A percentile compares a stretch with the other conserved stretches of the same genome.
These are phyloP conservation scores for Prenolepis imparis DNA, from an alignment of 2,888 invertebrate species.

Conservation along the genomic window DNA sequence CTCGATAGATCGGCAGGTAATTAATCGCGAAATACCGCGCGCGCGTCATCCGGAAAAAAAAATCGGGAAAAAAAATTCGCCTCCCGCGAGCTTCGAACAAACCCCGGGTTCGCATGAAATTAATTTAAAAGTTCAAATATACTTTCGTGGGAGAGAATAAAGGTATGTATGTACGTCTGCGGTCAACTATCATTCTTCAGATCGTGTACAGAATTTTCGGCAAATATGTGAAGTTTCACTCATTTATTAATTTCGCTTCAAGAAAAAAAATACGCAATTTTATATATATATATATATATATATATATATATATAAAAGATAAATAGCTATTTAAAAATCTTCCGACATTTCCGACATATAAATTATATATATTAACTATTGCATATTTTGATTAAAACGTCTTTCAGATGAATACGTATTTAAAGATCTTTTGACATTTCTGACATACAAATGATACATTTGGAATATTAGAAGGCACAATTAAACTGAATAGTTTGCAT, in stretches of 20 bases:
- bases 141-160: slow-evolving; percentile 37
- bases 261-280: background rate
- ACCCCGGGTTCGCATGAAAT: slow-evolving; percentile 35
- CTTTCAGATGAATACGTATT: background rate
- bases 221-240: background rate
- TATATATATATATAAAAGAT: no score
- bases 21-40: slow-evolving; percentile 58
- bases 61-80: slow-evolving; percentile 16
- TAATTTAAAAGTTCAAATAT: slow-evolving; percentile 55
- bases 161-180: slow-evolving; percentile 13
- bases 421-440: background rate
- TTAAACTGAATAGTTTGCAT: background rate
- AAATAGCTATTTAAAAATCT: no score
- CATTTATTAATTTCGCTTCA: background rate
- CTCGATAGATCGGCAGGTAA: slow-evolving; percentile 57
- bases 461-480: background rate
- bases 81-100: slow-evolving; percentile 9
- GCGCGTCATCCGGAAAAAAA: slow-evolving; percentile 42
- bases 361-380: background rate
- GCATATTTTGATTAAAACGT: background rate
- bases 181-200: slow-evolving; percentile 40
- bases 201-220: slow-evolving; percentile 23
- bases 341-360: no score
- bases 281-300: no score
- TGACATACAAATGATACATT: background rate